These are phyloP conservation scores for Cephus pygmeus DNA, from an alignment of 2,888 invertebrate species.

Conservation along the genomic window DNA sequence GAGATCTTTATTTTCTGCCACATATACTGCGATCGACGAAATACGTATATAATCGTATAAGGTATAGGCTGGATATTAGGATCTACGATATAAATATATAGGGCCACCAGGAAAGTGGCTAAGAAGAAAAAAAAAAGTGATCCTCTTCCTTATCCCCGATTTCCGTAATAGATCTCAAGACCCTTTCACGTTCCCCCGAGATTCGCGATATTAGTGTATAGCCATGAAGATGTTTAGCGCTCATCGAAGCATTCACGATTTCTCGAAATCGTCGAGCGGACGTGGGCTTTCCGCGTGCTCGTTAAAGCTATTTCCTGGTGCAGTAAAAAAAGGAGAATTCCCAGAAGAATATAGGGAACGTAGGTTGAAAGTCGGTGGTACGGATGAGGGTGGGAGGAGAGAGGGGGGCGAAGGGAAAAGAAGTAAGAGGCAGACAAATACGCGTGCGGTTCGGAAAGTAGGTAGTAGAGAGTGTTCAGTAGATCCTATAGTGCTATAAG, in stretches of 20 bases:
- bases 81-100: background rate
- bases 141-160: background rate
- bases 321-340: slow-evolving; percentile 29
- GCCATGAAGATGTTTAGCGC: background rate
- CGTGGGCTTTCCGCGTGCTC: slow-evolving; percentile 17
- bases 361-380: background rate
- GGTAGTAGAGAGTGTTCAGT: background rate
- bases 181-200: background rate
- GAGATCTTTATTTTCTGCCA: background rate
- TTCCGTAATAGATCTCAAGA: background rate
- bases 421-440: slow-evolving; percentile 1
- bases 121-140: background rate
- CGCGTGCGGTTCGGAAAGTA: background rate
- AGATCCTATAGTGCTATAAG: background rate
- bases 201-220: background rate
- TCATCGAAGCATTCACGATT: background rate
- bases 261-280: slow-evolving; percentile 1
- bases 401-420: background rate
- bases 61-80: background rate
- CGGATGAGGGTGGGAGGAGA: background rate
- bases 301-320: slow-evolving; percentile 32
- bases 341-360: background rate
- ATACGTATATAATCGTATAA: background rate
- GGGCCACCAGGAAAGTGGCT: background rate
- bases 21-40: background rate